Base-by-base conservation (phyloP, 1,140 invertebrate genomes). In the Eciton burchellii region DNA sequence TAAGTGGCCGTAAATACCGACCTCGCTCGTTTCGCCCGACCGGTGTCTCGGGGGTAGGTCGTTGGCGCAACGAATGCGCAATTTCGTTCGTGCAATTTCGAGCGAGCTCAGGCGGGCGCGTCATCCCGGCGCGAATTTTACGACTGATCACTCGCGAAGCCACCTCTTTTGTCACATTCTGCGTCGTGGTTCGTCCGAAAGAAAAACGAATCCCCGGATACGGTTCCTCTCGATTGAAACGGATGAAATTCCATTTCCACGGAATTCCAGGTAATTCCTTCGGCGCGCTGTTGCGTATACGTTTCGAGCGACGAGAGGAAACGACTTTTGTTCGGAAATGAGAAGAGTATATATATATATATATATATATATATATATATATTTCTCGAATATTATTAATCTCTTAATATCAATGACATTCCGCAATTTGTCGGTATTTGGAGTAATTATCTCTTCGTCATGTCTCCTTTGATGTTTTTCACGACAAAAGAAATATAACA, bases 51-150 rank as follows among this genome's bases (percentile, higher is more conserved):
- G 35, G 54, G 3, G 16, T 24, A 14, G 24, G 57, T 66, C 9
- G 83, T 66, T 63, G 52, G 56, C 68, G 8, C 71, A 62, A 65
- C 74, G 45, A 87, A 84, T 49, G 65, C 11, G 56, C 74, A 60
- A 88, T 87, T 87, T 87, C 74, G 65, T 88, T 60, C 72, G 66
- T 59, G 72, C 85, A 84, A 87, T 88, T 87, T 82, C 76, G 49
- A 8, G 35, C 26, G 52, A 76, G 71, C 62, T 63, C 68, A 12
- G 16, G 73, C 82, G 52, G 19, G 43, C 70, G 70, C 73, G 84
- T 83, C 81, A 57, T 73, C 59, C 19, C 68, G 66, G 54, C 56
- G 29, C 57, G 85, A 87, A 83, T 86, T 87, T 87, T 87, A 86
- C 84, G 84, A 86, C 60, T 81, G 85, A 87, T 87, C 85, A 70